phyloP scores from a whole-genome alignment of 2,113 vertebrate genomes.

The Thalassoma bifasciatum region DNA sequence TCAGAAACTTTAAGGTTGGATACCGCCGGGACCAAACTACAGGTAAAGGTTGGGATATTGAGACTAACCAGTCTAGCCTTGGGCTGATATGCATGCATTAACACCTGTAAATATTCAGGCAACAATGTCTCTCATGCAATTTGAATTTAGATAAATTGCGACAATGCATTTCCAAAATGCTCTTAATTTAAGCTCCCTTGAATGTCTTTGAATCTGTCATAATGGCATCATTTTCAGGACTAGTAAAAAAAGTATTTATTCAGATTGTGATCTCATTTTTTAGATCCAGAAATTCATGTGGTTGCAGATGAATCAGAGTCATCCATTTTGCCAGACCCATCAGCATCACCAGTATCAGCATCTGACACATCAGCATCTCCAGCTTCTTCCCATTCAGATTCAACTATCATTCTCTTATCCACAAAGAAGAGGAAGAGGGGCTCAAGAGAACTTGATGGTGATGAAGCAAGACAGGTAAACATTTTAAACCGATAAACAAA shows the following conservation, averaged over 20 bases:
- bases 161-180: no score
- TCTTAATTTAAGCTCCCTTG: background rate
- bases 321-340: background rate
- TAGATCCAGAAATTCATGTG: background rate
- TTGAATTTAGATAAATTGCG: no score
- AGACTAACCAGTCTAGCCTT: background rate
- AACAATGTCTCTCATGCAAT: no score
- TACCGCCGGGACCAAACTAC: background rate
- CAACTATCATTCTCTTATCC: background rate
- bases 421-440: background rate
- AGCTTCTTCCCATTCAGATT: background rate
- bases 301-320: background rate
- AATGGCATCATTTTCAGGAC: background rate
- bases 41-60: background rate
- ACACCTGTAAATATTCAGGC: background rate
- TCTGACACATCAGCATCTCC: background rate
- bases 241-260: no score
- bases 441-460: background rate
- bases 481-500: no score
- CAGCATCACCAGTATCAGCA: background rate
- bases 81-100: background rate
- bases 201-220: background rate
- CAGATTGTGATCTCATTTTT: background rate
- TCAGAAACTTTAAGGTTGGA: constrained; percentile 4
- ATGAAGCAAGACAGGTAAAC: constrained; percentile 14